A percentile compares a stretch with the other conserved stretches of the same genome.
These are phyloP conservation scores for Smittia sp. DNA, from an alignment of 2,888 invertebrate genomes.

Conservation along the genomic window DNA sequence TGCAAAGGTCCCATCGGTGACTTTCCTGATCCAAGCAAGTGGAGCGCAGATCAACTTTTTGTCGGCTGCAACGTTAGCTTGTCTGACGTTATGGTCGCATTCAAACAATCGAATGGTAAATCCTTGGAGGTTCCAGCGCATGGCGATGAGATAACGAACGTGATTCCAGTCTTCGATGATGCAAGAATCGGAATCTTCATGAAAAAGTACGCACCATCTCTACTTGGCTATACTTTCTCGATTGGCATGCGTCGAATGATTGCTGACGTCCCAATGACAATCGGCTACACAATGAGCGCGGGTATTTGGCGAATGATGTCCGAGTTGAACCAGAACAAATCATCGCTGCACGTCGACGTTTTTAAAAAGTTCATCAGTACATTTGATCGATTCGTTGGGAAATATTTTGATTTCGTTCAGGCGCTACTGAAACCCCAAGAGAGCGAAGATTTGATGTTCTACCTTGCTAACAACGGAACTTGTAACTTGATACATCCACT, in stretches of 20 bases:
- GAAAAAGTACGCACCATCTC: slow-evolving; percentile 18
- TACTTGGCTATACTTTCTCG: not conserved
- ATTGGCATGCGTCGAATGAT: slow-evolving; percentile 21
- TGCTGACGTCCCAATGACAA: slow-evolving; percentile 16
- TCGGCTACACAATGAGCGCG: slow-evolving; percentile 9
- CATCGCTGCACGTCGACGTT: not conserved
- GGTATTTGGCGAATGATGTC: not conserved
- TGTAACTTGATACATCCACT: not conserved
- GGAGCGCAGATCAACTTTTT: not conserved
- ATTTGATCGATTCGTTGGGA: not conserved
- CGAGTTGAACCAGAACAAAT: not conserved
- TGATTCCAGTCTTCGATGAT: slow-evolving; percentile 26
- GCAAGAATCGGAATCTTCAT: slow-evolving; percentile 1
- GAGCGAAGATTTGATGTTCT: not conserved
- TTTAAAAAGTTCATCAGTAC: not conserved
- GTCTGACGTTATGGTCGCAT: not conserved
- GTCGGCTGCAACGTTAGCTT: not conserved
- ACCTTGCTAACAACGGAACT: not conserved
- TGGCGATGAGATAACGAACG: slow-evolving; percentile 9
- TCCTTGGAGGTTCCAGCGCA: not conserved
- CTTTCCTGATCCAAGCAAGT: slow-evolving; percentile 16
- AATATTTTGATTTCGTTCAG: not conserved
- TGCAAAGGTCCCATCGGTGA: slow-evolving; percentile 20
- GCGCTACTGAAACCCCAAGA: not conserved
- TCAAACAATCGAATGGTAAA: not conserved